Evolutionary conservation across 2,113 vertebrate genomes (phyloP).

Genomic region (Taurulus bubalis): DNA sequence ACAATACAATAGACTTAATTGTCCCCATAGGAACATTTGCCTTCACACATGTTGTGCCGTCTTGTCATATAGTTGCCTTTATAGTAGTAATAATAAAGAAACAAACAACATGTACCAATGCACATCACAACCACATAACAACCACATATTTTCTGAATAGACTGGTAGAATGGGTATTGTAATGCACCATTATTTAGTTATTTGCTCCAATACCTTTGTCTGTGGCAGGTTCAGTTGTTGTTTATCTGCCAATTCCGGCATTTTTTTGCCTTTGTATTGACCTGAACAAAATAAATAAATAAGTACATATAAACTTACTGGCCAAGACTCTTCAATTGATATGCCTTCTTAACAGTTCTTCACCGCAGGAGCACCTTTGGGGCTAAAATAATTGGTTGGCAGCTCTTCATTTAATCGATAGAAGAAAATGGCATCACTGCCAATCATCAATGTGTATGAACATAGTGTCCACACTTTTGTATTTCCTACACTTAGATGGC

Average conservation of each 20-base stretch:
- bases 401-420: conserved; percentile 6
- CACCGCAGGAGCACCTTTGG: background rate
- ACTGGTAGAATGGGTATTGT: background rate
- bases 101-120: background rate
- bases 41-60: background rate
- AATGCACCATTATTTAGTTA: background rate
- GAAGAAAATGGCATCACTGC: background rate
- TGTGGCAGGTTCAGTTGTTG: background rate
- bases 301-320: background rate
- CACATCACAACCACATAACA: background rate
- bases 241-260: background rate
- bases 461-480: background rate
- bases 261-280: background rate
- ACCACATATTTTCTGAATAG: background rate
- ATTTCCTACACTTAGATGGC: background rate
- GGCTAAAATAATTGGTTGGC: conserved; percentile 3
- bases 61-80: background rate
- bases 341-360: background rate
- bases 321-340: background rate
- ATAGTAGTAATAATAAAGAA: background rate
- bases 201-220: background rate
- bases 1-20: background rate
- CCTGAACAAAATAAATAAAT: background rate
- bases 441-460: background rate
- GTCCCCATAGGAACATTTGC: background rate